A percentile compares a stretch with the other conserved stretches of the same genome.
Evolutionary conservation across 2,888 invertebrate species (phyloP).

Genomic region (Panzeria rudis): DNA sequence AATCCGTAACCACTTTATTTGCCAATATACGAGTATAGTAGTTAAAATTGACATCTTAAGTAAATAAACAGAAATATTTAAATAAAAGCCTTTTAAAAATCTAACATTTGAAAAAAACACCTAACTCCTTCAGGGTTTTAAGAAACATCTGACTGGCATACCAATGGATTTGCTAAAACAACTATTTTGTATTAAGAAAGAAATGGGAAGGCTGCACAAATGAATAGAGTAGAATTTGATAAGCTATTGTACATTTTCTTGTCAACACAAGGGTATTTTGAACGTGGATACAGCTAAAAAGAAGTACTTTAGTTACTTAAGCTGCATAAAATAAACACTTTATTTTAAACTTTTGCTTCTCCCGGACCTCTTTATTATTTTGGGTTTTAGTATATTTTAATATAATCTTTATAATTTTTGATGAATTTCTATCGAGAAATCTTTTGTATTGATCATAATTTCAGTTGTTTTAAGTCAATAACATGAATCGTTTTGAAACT

Average conservation of each 20-base stretch:
- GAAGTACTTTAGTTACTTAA: not conserved
- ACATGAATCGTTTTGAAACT: no score
- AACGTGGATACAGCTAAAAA: no score
- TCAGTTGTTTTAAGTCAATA: no score
- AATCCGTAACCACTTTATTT: not conserved
- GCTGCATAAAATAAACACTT: no score
- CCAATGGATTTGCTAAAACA: not conserved
- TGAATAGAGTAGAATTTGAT: not conserved
- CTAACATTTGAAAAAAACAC: not conserved
- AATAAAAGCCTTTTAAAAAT: not conserved
- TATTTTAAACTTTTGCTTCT: no score
- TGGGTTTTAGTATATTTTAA: no score
- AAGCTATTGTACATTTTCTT: no score
- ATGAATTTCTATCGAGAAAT: no score
- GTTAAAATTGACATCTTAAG: not conserved
- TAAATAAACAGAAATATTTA: not conserved
- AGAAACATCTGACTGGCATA: not conserved
- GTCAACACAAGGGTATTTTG: no score
- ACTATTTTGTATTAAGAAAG: not conserved
- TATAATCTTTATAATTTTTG: no score
- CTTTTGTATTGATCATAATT: no score
- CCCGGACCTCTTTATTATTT: no score
- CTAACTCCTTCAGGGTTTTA: conserved; percentile 40
- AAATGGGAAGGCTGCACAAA: conserved; percentile 18
- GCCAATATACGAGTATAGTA: not conserved